These are phyloP conservation scores for Orientallactaga bullata DNA, from an alignment of 2,113 vertebrate species.

Conservation along the genomic window DNA sequence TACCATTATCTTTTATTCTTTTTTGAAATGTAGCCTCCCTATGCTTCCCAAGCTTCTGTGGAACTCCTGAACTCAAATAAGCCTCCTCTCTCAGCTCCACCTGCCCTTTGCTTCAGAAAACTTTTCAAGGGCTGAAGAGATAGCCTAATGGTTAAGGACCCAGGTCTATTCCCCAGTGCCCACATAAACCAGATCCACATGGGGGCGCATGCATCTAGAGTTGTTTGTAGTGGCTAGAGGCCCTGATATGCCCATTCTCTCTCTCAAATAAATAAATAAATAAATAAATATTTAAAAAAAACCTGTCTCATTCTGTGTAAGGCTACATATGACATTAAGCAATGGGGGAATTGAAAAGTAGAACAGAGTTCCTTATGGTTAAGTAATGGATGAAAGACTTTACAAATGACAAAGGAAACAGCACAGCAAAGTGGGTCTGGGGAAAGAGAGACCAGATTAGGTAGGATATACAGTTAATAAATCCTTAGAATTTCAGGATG, in stretches of 20 bases:
- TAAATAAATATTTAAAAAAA: too few species aligned
- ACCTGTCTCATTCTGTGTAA: constrained; percentile 51
- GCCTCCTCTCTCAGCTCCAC: not conserved
- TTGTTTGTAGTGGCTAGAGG: too few species aligned
- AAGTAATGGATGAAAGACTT: constrained; percentile 17
- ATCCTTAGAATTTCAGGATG: not conserved
- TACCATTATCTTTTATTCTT: too few species aligned
- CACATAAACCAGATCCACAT: too few species aligned
- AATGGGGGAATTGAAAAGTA: constrained; percentile 46
- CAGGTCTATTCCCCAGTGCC: too few species aligned
- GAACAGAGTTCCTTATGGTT: constrained; percentile 24
- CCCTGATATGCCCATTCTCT: too few species aligned
- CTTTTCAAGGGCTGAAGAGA: too few species aligned
- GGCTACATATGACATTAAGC: constrained; percentile 3
- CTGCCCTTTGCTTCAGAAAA: not conserved
- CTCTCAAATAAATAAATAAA: too few species aligned
- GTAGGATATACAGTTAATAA: not conserved
- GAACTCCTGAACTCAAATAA: not conserved
- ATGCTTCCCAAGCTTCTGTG: not conserved
- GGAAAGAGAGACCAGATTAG: not conserved
- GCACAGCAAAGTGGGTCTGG: not conserved
- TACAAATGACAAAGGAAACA: constrained; percentile 29
- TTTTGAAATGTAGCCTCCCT: not conserved
- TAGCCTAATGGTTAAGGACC: too few species aligned
- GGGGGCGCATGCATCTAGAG: too few species aligned